Evolutionary conservation across 1,140 invertebrate species (phyloP).

Genomic region (Leptinotarsa defecta): DNA sequence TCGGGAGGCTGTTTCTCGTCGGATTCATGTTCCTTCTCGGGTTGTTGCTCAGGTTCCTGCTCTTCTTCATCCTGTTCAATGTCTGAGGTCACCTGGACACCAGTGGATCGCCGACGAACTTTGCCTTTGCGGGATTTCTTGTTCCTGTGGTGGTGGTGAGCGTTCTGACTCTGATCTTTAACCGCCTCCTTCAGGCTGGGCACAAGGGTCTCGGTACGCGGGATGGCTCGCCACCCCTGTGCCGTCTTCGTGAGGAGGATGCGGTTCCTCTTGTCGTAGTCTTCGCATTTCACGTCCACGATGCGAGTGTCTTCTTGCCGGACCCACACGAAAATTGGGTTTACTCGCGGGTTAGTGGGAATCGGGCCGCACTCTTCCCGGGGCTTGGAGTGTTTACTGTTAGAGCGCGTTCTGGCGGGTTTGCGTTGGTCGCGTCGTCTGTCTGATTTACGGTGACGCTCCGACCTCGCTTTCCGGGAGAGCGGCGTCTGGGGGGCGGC

Average conservation of each 20-base stretch:
- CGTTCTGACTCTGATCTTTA: slow-evolving; percentile 35
- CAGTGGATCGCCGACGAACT: slow-evolving; percentile 44
- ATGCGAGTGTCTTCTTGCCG: slow-evolving; percentile 76
- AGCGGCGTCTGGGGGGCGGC: slow-evolving; percentile 50
- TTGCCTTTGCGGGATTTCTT: slow-evolving; percentile 46
- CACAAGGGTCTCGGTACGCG: slow-evolving; percentile 70
- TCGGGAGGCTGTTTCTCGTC: slow-evolving; percentile 10
- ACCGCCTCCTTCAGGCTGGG: slow-evolving; percentile 61
- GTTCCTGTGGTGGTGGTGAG: slow-evolving; percentile 46
- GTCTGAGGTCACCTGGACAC: slow-evolving; percentile 44
- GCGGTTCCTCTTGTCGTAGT: slow-evolving; percentile 81
- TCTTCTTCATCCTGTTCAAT: slow-evolving; percentile 38
- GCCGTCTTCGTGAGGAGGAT: slow-evolving; percentile 78
- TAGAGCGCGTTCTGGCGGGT: slow-evolving; percentile 53
- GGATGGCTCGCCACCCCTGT: slow-evolving; percentile 80
- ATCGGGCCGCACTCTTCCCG: slow-evolving; percentile 26
- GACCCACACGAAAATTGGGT: slow-evolving; percentile 82
- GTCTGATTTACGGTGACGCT: slow-evolving; percentile 56
- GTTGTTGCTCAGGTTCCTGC: slow-evolving; percentile 19
- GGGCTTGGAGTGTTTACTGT: slow-evolving; percentile 52
- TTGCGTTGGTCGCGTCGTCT: slow-evolving; percentile 50
- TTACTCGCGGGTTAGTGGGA: slow-evolving; percentile 63
- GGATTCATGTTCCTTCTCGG: not conserved
- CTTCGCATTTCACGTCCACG: slow-evolving; percentile 80
- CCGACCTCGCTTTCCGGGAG: slow-evolving; percentile 49